These are phyloP conservation scores for Spongilla lacustris DNA, from an alignment of 37 sponge, comb jelly and placozoan species.

Conservation along the genomic window DNA sequence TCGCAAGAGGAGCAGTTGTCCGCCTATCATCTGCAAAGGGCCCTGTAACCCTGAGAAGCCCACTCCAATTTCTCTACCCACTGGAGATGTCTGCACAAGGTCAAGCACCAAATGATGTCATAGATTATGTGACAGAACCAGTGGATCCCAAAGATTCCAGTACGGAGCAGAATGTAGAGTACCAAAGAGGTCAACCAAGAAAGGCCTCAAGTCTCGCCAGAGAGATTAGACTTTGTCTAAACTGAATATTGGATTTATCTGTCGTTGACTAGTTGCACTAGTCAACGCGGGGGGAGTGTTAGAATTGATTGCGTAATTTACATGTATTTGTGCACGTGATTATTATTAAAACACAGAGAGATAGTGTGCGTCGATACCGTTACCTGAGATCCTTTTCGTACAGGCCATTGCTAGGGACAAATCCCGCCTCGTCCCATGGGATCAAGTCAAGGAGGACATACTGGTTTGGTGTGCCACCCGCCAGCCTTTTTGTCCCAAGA, in stretches of 20 bases:
- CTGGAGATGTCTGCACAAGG: conserved; percentile 12
- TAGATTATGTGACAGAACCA: neutral
- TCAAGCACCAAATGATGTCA: neutral
- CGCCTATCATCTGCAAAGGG: neutral
- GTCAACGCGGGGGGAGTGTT: neutral
- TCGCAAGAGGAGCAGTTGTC: conserved; percentile 8
- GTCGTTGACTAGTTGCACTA: neutral
- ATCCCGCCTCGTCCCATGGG: conserved; percentile 22
- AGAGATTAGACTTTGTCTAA: neutral
- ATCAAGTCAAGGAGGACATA: conserved; percentile 30
- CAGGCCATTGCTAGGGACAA: conserved; percentile 25
- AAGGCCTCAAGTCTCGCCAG: neutral
- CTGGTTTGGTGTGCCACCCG: conserved; percentile 15
- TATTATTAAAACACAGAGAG: too few species aligned
- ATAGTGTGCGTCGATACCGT: too few species aligned
- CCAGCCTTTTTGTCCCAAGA: conserved; percentile 14
- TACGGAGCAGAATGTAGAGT: neutral
- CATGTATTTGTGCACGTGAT: too few species aligned
- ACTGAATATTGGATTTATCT: neutral
- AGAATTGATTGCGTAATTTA: neutral
- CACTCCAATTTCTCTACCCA: conserved; percentile 21
- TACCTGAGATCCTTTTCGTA: conserved; percentile 12
- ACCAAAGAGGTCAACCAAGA: neutral
- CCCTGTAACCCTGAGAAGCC: neutral
- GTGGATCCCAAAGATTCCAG: neutral